Conservation (phyloP, 2,797 vertebrate genomes). For the Helostoma temminkii region DNA sequence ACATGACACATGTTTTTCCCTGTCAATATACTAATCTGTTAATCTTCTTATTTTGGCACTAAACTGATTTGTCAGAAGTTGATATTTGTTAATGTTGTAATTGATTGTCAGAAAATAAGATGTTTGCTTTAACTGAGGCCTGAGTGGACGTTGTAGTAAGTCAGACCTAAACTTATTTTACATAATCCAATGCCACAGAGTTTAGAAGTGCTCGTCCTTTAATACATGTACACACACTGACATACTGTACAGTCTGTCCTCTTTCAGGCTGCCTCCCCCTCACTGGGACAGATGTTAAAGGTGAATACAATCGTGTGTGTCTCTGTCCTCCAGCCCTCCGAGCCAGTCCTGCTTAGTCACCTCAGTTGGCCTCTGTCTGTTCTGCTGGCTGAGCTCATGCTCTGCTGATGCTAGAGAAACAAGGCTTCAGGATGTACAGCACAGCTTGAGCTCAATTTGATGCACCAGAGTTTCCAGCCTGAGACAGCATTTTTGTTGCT, state of each 20-base stretch:
- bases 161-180: no score
- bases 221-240: not conserved
- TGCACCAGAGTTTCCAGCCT: conserved; percentile 45
- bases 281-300: conserved; percentile 52
- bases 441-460: conserved; percentile 64
- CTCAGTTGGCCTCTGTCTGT: conserved; percentile 62
- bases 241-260: conserved; percentile 4
- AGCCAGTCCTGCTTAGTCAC: conserved; percentile 46
- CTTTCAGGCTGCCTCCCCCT: conserved; percentile 23
- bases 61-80: not conserved
- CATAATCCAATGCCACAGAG: not conserved
- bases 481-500: conserved; percentile 61
- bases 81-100: not conserved
- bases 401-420: conserved; percentile 74
- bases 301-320: conserved; percentile 19
- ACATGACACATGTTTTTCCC: no score
- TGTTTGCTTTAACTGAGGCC: not conserved
- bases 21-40: no score
- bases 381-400: conserved; percentile 63
- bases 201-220: not conserved
- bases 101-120: not conserved
- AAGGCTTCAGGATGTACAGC: conserved; percentile 48
- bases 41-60: not conserved
- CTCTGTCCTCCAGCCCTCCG: conserved; percentile 47
- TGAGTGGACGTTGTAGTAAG: no score